Percentiles rank a stretch among this genome's conserved stretches.
Evolutionary conservation across 53 echinoderm and acorn worm species (phyloP).

Genomic region (Paracentrotus lividus): DNA sequence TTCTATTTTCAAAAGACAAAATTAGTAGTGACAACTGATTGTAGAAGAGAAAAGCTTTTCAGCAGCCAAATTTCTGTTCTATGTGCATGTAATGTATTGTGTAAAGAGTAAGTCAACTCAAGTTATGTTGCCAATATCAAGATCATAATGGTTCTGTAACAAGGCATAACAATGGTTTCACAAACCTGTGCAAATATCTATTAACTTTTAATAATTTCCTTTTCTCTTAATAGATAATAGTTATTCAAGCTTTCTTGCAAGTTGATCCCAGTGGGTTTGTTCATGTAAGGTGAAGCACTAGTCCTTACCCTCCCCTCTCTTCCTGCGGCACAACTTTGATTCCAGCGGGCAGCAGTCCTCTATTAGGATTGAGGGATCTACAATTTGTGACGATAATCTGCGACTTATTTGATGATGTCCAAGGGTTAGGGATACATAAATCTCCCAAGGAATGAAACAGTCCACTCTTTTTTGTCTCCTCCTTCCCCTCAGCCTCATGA

Average conservation of each 20-base stretch:
- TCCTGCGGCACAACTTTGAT: neutral
- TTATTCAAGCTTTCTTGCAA: neutral
- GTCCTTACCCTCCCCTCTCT: neutral
- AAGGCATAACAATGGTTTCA: neutral
- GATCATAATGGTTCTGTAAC: neutral
- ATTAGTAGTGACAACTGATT: neutral
- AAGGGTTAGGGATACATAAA: neutral
- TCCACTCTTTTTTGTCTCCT: constrained; percentile 34
- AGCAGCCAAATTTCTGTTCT: neutral
- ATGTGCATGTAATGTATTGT: neutral
- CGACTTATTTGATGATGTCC: neutral
- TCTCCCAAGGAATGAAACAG: neutral
- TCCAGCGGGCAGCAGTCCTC: neutral
- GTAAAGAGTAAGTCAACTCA: too few species aligned
- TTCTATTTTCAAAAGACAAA: neutral
- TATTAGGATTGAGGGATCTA: neutral
- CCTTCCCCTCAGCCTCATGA: constrained; percentile 61
- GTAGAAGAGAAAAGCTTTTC: neutral
- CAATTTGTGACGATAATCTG: neutral
- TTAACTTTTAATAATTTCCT: constrained; percentile 34
- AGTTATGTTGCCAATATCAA: too few species aligned
- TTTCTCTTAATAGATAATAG: constrained; percentile 17
- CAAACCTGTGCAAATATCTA: neutral
- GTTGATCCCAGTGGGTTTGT: neutral
- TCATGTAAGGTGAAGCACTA: neutral